Conservation (phyloP, 1,140 invertebrate species). For the Ridgeia piscesae region DNA sequence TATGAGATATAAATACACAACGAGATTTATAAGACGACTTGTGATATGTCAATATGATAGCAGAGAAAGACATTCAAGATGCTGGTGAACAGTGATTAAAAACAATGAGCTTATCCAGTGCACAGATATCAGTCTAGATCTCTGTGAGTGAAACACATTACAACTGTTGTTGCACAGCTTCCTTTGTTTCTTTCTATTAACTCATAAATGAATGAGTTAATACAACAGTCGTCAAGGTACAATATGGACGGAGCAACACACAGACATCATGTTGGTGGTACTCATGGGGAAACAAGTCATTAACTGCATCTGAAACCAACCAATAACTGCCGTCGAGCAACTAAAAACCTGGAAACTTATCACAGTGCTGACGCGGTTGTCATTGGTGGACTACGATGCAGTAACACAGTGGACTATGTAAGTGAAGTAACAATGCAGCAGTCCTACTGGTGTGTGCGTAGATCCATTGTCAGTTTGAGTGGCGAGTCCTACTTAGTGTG, state of each 20-base stretch:
- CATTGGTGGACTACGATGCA: not conserved
- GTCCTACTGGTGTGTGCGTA: too few species aligned
- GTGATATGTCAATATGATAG: not conserved
- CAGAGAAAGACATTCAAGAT: not conserved
- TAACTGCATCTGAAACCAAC: not conserved
- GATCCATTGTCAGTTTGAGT: too few species aligned
- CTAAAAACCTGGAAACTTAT: not conserved
- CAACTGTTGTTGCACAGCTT: not conserved
- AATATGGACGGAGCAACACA: not conserved
- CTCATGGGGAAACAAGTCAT: too few species aligned
- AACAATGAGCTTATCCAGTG: not conserved
- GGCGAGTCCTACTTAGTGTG: too few species aligned
- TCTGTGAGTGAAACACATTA: not conserved
- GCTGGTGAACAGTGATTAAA: not conserved
- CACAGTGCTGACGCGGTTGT: not conserved
- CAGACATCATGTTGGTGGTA: not conserved
- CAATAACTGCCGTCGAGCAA: not conserved
- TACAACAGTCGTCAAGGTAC: not conserved
- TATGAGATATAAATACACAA: too few species aligned
- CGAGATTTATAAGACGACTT: not conserved
- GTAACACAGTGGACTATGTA: too few species aligned
- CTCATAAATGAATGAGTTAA: not conserved
- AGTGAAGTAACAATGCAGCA: too few species aligned
- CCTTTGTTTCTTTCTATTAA: not conserved
- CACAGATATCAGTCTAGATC: not conserved